A percentile compares a stretch with the other conserved stretches of the same genome.
phyloP scores from a whole-genome alignment of 2,797 vertebrate species.

The Podargus strigoides region DNA sequence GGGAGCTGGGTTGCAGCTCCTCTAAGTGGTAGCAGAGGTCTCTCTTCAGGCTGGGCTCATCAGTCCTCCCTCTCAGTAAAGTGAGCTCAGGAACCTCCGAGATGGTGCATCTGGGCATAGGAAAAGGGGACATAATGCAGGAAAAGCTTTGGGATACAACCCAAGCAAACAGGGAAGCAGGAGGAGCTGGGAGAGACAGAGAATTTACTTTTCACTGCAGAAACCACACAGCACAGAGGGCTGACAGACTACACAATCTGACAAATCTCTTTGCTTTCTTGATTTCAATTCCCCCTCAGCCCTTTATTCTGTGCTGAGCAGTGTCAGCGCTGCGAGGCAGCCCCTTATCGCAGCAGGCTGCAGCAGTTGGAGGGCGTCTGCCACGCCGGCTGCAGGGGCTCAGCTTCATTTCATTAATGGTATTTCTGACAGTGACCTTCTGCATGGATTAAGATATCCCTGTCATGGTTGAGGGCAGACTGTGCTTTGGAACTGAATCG shows the following conservation, averaged over 20 bases:
- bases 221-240: not conserved
- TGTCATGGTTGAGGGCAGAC: rapidly evolving
- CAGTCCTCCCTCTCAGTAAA: not conserved
- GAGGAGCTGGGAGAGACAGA: not conserved
- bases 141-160: not conserved
- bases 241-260: not conserved
- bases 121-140: not conserved
- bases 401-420: rapidly evolving
- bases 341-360: not conserved
- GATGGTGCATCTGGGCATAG: not conserved
- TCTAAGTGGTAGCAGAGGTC: constrained; percentile 34
- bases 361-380: not conserved
- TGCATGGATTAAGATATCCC: not conserved
- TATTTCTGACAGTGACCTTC: not conserved
- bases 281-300: not conserved
- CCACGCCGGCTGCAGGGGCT: not conserved
- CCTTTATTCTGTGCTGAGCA: not conserved
- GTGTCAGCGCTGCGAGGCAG: not conserved
- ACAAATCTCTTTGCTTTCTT: not conserved
- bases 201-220: not conserved
- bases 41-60: not conserved
- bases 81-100: not conserved
- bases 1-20: not conserved
- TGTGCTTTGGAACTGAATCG: not conserved
- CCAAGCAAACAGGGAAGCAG: not conserved